Percentiles rank a stretch among this genome's conserved stretches.
Conservation (phyloP, 53 echinoderm and acorn worm genomes). For the Henricia sp. region DNA sequence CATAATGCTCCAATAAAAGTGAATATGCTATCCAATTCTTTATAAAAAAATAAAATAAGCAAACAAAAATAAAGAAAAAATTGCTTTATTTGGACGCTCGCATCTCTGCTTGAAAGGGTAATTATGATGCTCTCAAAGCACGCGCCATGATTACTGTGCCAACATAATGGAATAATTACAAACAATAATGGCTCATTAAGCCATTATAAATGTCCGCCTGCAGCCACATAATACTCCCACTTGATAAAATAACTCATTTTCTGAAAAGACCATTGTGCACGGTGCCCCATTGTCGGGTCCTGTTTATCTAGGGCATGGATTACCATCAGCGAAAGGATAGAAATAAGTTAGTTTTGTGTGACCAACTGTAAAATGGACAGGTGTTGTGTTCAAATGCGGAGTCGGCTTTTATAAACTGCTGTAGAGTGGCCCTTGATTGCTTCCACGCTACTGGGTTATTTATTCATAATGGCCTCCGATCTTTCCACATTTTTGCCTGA, state of each 20-base stretch:
- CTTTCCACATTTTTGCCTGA: no score
- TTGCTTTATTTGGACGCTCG: no score
- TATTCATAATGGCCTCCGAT: no score
- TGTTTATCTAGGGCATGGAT: conserved; percentile 2
- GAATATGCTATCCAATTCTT: no score
- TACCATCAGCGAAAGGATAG: background rate
- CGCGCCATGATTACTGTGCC: background rate
- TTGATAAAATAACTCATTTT: conserved; percentile 43
- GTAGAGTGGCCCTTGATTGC: conserved; percentile 2
- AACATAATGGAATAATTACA: background rate
- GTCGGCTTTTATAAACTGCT: background rate
- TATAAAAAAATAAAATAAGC: no score
- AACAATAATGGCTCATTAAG: conserved; percentile 9
- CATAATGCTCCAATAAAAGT: no score
- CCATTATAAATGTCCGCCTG: conserved; percentile 5
- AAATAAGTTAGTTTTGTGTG: background rate
- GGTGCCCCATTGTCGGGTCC: background rate
- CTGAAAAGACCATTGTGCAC: conserved; percentile 23
- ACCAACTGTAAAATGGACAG: background rate
- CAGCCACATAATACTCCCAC: conserved; percentile 4
- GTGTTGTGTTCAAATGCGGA: background rate
- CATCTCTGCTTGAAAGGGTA: no score
- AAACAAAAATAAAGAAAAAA: no score
- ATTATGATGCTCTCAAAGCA: no score
- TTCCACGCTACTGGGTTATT: conserved; percentile 35